Evolutionary conservation across 2,888 invertebrate genomes (phyloP).

Genomic region (Halictus ligatus): DNA sequence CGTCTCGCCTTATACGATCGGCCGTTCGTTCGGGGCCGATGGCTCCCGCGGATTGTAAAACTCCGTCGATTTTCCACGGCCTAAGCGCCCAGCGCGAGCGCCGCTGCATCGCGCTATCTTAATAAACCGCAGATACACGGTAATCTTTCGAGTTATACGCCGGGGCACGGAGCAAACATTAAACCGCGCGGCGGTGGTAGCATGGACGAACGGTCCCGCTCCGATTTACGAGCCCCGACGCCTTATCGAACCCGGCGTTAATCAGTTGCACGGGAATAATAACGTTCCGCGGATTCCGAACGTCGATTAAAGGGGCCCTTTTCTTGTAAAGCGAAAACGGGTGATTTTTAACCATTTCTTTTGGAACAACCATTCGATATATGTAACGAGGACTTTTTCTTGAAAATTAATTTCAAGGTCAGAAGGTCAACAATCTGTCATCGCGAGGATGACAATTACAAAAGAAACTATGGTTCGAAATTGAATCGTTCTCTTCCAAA

Average conservation of each 20-base stretch:
- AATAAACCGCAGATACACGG: conserved; percentile 75
- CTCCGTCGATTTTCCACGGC: conserved; percentile 34
- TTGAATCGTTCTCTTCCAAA: too few species aligned
- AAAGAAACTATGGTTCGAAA: background rate
- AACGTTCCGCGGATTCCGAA: conserved; percentile 46
- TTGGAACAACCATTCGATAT: too few species aligned
- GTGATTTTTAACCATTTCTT: background rate
- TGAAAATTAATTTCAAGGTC: background rate
- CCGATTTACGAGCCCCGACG: conserved; percentile 42
- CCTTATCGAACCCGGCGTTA: conserved; percentile 56
- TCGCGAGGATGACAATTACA: background rate
- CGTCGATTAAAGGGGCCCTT: conserved; percentile 20
- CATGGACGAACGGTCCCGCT: background rate
- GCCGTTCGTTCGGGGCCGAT: conserved; percentile 7
- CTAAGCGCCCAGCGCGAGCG: conserved; percentile 37
- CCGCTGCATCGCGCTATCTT: conserved; percentile 74
- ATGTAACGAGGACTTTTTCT: too few species aligned
- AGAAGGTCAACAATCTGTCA: too few species aligned
- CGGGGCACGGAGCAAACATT: conserved; percentile 65
- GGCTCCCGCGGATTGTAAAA: conserved; percentile 53
- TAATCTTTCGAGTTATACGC: conserved; percentile 72
- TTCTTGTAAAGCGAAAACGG: background rate
- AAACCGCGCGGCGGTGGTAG: conserved; percentile 57
- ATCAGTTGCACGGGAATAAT: conserved; percentile 53
- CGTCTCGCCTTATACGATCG: conserved; percentile 39